Percentiles rank a stretch among this genome's conserved stretches.
Evolutionary conservation across 2,888 invertebrate genomes (phyloP).

Genomic region (Dicyrtoma fusca): DNA sequence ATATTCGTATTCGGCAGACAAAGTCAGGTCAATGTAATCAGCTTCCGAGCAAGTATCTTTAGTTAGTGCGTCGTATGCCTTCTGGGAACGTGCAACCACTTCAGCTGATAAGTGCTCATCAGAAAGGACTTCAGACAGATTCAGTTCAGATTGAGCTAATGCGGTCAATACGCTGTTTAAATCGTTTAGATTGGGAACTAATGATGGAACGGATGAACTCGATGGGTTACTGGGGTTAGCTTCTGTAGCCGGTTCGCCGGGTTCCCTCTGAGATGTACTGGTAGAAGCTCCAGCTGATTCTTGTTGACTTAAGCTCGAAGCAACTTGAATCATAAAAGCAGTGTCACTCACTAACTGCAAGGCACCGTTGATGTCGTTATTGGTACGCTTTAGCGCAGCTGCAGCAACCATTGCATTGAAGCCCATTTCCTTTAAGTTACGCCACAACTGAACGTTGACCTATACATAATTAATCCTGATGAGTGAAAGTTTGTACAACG

Average conservation of each 20-base stretch:
- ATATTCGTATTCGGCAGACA: slow-evolving; percentile 72
- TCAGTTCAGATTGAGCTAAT: slow-evolving; percentile 1
- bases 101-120: slow-evolving; percentile 39
- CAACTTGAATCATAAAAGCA: slow-evolving; percentile 35
- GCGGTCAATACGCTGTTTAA: neutral
- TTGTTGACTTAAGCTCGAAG: slow-evolving; percentile 10
- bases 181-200: neutral
- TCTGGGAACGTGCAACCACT: slow-evolving; percentile 60
- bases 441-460: slow-evolving; percentile 63
- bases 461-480: no score
- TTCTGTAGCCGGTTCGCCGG: neutral
- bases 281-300: neutral
- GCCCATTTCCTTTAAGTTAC: slow-evolving; percentile 71
- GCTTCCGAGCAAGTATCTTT: slow-evolving; percentile 68
- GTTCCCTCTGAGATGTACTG: neutral
- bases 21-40: slow-evolving; percentile 73
- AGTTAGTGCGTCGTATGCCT: slow-evolving; percentile 67
- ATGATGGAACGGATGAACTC: neutral
- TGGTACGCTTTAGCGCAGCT: slow-evolving; percentile 68
- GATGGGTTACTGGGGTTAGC: neutral
- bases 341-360: slow-evolving; percentile 67
- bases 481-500: no score
- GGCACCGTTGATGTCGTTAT: slow-evolving; percentile 72
- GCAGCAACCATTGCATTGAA: slow-evolving; percentile 66
- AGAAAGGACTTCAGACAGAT: slow-evolving; percentile 18